These are phyloP conservation scores for Sinodicranocentrus sp. DNA, from an alignment of 2,888 invertebrate species.

Conservation along the genomic window DNA sequence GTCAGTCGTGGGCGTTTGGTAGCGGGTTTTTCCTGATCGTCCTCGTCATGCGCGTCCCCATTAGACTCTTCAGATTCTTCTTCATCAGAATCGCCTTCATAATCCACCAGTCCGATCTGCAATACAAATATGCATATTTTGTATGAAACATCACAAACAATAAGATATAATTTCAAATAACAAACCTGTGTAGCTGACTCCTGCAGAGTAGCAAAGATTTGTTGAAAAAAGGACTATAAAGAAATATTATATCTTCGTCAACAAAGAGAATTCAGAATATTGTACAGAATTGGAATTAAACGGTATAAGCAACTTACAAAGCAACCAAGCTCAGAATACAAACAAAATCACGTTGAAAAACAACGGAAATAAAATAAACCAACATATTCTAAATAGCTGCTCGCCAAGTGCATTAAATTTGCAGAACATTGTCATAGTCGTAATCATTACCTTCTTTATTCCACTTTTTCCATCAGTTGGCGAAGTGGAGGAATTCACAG, in stretches of 20 bases:
- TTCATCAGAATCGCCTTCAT: constrained; percentile 98
- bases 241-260: constrained; percentile 66
- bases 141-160: constrained; percentile 63
- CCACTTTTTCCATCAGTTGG: constrained; percentile 71
- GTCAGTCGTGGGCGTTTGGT: constrained; percentile 88
- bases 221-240: constrained; percentile 77
- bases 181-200: constrained; percentile 77
- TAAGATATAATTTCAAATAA: constrained; percentile 53
- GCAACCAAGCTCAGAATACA: background rate
- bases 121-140: constrained; percentile 72
- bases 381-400: no score
- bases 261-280: constrained; percentile 44
- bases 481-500: constrained; percentile 57
- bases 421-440: no score
- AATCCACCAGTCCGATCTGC: constrained; percentile 93
- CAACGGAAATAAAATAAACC: no score
- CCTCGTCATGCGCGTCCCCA: constrained; percentile 60
- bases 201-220: constrained; percentile 77
- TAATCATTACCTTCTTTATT: constrained; percentile 73
- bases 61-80: constrained; percentile 75
- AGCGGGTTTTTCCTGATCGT: constrained; percentile 80
- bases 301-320: background rate
- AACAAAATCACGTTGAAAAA: background rate
- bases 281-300: no score
- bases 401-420: no score